A percentile compares a stretch with the other conserved stretches of the same genome.
Conservation (phyloP, 2,113 vertebrate genomes). For the Salvelinus fontinalis region DNA sequence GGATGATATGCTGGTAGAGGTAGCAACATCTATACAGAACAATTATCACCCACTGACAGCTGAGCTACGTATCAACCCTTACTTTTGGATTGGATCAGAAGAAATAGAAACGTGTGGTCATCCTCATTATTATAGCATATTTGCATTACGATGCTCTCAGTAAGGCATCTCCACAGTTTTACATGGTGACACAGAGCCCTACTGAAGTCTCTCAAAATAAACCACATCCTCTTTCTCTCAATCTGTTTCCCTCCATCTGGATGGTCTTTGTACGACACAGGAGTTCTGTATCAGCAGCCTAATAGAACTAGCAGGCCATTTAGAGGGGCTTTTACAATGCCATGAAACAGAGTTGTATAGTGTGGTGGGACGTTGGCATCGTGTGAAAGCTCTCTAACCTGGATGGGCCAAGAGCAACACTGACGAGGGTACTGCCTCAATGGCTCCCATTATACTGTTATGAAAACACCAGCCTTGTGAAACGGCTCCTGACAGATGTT, state of each 20-base stretch:
- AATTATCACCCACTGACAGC: too few relatives aligned
- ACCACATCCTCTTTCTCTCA: neutral
- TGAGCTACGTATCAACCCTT: too few relatives aligned
- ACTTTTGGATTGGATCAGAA: neutral
- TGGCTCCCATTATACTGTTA: constrained; percentile 2
- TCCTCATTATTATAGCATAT: neutral
- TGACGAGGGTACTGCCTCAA: neutral
- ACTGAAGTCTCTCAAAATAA: neutral
- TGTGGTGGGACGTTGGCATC: neutral
- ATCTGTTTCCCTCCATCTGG: neutral
- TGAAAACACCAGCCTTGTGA: neutral
- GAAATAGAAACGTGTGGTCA: neutral
- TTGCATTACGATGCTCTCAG: neutral
- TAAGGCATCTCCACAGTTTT: neutral
- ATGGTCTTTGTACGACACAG: neutral
- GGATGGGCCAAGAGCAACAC: constrained; percentile 5
- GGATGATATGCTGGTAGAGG: neutral
- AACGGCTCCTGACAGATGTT: neutral
- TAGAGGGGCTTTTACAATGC: neutral
- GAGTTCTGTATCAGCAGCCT: neutral
- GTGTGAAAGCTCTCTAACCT: neutral
- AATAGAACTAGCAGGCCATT: neutral
- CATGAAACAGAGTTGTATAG: neutral
- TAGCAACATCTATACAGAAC: neutral
- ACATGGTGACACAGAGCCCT: neutral